Evolutionary conservation across 2,113 vertebrate species (phyloP).

Genomic region (Octodon degus): DNA sequence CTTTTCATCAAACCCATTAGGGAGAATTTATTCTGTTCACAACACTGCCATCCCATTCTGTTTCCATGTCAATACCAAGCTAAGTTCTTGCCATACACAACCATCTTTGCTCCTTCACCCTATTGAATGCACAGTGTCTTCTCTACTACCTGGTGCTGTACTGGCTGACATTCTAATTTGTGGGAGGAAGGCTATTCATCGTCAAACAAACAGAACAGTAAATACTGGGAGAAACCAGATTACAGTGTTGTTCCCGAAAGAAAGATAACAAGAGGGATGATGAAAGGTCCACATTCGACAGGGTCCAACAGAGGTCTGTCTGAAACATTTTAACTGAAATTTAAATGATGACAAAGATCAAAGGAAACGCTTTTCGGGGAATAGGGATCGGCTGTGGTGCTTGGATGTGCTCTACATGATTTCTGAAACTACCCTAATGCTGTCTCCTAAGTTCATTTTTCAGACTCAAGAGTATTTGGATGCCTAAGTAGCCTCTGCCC

Average conservation of each 20-base stretch:
- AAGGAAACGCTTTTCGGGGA: not conserved
- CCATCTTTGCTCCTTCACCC: not conserved
- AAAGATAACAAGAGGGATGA: not conserved
- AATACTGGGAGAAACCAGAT: not conserved
- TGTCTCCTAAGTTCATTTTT: not conserved
- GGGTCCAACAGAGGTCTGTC: not conserved
- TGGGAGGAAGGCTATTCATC: not conserved
- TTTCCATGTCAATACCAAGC: not conserved
- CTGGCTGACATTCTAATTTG: not conserved
- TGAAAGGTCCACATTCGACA: not conserved
- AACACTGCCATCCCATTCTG: not conserved
- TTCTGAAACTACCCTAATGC: not conserved
- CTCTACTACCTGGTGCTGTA: not conserved
- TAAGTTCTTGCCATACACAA: not conserved
- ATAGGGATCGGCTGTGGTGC: not conserved
- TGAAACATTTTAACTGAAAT: not conserved
- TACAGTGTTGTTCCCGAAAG: not conserved
- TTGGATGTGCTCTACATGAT: fast-evolving
- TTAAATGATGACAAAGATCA: not conserved
- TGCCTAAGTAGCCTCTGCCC: not conserved
- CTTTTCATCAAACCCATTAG: not conserved
- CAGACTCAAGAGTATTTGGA: not conserved
- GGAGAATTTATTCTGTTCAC: not conserved
- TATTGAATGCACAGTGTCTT: not conserved
- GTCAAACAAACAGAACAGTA: not conserved